Conservation (phyloP, 1,140 invertebrate species). For the Adoxophyes honmai region DNA sequence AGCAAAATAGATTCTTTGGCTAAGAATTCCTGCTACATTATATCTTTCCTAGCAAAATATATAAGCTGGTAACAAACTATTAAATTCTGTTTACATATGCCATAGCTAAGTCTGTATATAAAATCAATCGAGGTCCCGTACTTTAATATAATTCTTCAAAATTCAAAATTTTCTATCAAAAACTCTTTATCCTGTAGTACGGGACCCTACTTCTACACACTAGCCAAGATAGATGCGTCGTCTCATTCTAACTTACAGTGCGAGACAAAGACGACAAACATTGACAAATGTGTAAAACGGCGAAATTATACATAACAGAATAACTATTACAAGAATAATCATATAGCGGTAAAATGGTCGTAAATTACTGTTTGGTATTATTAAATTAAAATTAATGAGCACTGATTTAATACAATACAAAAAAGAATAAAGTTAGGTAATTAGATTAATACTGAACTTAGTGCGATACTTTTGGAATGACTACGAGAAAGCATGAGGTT, state of each 20-base stretch:
- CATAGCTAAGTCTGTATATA: constrained; percentile 4
- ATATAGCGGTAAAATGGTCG: neutral
- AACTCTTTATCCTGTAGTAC: neutral
- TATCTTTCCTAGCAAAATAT: neutral
- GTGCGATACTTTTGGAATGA: too few relatives aligned
- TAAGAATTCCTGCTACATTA: neutral
- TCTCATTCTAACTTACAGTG: neutral
- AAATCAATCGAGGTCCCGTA: neutral
- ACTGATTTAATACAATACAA: neutral
- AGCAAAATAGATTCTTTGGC: neutral
- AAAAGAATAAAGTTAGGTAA: constrained; percentile 21
- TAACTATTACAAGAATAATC: neutral
- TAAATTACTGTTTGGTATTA: neutral
- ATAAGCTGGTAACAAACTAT: constrained; percentile 11
- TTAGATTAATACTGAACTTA: neutral
- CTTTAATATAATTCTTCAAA: neutral
- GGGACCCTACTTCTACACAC: neutral
- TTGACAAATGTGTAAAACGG: too few relatives aligned
- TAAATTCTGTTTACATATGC: neutral
- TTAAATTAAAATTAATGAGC: too few relatives aligned
- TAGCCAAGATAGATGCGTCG: neutral
- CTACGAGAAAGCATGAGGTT: too few relatives aligned
- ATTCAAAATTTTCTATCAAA: neutral
- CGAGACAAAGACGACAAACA: neutral
- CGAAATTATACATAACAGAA: too few relatives aligned